Evolutionary conservation across 2,888 invertebrate species (phyloP), one percentile per base, ranked within the genome.

Genomic region (Mimas tiliae): DNA sequence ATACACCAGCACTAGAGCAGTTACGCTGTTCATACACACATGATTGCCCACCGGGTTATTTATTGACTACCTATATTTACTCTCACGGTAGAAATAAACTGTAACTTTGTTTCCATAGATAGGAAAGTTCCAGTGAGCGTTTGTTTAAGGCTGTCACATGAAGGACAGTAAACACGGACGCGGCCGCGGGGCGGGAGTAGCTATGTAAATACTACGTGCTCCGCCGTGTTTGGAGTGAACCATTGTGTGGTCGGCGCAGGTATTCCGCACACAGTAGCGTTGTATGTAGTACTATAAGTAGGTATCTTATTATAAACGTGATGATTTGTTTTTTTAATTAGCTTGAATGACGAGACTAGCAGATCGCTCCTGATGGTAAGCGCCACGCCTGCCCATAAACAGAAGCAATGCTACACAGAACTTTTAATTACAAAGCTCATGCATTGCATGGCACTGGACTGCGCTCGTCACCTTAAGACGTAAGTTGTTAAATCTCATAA

Each of bases 121-220:
- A 58, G 58, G 12, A 19, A 33, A 58, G 33, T 53, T 53, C 38
- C 42, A 58, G 38, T 9, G 42, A 19, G 58, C 58, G 42, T 58
- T 58, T 58, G 58, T 58, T 58, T 21, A 58, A 58, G 58, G 58
- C 38, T 19, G 38, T 19, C 38, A 62, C 64, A 67, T 55, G 48
- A 50, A 64, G 63, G 48, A 58, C 58, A 58, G 48, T 53, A 64
- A 67, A 63, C 64, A 67, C 51, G 45, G 33, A 55, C 47, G 53
- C 53, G 50, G 55, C 55, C 38, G 21, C 66, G 64, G 38, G 62
- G 58, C 51, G 42, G 19, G 45, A 21, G 45, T 53, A 66, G 63
- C n/a, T 47, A 48, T 58, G 51, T 33, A 64, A 67, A 67, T 64
- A 67, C 16, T 47, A 62, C 62, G 67, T 52, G 67, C 58, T 33